Percentiles rank a stretch among this genome's conserved stretches.
phyloP scores from a whole-genome alignment of 30 jellyfish, hydroid and myxozoan species.

The Pseudorhiza aurosa region DNA sequence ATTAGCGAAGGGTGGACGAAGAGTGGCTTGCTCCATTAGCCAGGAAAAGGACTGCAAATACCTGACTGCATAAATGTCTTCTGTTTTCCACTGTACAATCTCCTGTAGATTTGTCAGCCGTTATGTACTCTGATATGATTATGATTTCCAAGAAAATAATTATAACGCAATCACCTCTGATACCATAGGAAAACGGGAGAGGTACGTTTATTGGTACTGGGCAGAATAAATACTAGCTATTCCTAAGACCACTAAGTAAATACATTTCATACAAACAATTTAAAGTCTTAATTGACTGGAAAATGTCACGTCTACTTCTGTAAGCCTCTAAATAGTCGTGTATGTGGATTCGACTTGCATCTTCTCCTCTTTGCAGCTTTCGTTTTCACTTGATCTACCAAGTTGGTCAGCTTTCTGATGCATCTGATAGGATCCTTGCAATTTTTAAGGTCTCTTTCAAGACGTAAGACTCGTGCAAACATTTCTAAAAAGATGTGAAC shows the following conservation, averaged over 20 bases:
- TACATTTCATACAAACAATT: not conserved
- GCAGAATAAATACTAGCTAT: not conserved
- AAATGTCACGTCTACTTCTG: conserved; percentile 12
- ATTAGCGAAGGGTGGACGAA: too few species aligned
- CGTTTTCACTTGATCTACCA: conserved; percentile 60
- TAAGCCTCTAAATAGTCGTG: conserved; percentile 34
- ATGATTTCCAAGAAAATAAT: too few species aligned
- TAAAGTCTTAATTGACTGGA: conserved; percentile 4
- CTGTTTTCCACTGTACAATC: too few species aligned
- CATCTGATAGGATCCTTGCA: conserved; percentile 38
- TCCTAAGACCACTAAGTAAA: not conserved
- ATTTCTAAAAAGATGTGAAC: conserved; percentile 23
- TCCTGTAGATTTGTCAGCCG: too few species aligned
- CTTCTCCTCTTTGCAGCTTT: conserved; percentile 68
- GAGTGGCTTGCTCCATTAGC: too few species aligned
- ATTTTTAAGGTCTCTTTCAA: conserved; percentile 28
- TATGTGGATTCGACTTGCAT: conserved; percentile 58
- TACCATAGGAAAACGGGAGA: too few species aligned
- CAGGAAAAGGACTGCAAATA: too few species aligned
- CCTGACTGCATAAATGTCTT: too few species aligned
- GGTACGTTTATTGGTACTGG: too few species aligned
- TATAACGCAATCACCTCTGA: too few species aligned
- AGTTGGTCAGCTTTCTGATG: conserved; percentile 39
- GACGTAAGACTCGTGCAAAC: conserved; percentile 48
- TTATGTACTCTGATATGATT: too few species aligned